phyloP scores from a whole-genome alignment of 2,113 vertebrate genomes.

The Oxyura jamaicensis region DNA sequence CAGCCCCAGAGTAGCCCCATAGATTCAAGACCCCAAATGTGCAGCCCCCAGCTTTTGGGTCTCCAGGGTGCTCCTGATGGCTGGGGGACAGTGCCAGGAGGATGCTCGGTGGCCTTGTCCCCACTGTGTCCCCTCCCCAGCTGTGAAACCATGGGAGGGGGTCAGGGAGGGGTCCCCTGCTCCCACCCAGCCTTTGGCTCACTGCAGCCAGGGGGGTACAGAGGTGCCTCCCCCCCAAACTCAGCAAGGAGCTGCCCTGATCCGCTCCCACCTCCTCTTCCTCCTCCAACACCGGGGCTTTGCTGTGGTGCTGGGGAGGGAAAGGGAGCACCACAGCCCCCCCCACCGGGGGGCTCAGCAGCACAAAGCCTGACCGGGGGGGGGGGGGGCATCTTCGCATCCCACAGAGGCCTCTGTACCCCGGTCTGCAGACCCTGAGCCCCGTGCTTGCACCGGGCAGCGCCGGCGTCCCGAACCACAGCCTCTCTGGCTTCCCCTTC shows the following conservation, averaged over 20 bases:
- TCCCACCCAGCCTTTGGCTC: background rate
- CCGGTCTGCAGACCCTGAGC: slow-evolving; percentile 79
- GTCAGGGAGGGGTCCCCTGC: background rate
- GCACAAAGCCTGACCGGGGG: background rate
- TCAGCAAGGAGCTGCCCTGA: accelerated
- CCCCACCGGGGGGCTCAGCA: background rate
- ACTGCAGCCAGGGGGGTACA: accelerated
- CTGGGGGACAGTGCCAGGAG: background rate
- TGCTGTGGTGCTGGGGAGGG: background rate
- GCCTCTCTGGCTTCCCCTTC: slow-evolving; percentile 79
- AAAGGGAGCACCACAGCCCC: background rate
- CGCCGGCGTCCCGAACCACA: slow-evolving; percentile 71
- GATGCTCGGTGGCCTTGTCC: background rate
- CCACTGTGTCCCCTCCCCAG: too few species aligned
- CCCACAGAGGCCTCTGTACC: slow-evolving; percentile 83
- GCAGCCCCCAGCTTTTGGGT: background rate
- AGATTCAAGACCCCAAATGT: background rate
- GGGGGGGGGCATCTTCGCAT: background rate
- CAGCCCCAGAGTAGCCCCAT: too few species aligned
- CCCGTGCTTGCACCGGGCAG: slow-evolving; percentile 80
- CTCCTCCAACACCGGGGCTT: background rate
- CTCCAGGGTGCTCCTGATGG: background rate
- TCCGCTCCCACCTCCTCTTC: background rate
- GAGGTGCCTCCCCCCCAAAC: accelerated
- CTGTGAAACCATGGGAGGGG: background rate